These are phyloP conservation scores for Eristalis intricaria DNA, from an alignment of 2,888 invertebrate species.

Conservation along the genomic window DNA sequence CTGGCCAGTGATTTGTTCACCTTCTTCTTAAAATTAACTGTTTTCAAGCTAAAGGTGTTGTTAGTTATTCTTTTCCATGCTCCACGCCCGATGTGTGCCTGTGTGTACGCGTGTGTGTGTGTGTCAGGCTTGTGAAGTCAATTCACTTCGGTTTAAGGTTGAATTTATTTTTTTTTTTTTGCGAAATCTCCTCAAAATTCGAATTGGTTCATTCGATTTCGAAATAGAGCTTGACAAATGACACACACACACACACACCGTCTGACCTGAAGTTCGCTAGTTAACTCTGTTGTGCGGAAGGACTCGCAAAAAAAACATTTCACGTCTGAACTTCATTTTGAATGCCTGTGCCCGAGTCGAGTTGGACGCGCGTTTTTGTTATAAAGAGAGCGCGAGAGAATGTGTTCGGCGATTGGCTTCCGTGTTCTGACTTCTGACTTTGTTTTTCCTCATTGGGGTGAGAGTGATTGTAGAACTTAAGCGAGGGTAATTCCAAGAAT, in stretches of 20 bases:
- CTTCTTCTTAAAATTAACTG: slow-evolving; percentile 55
- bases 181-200: slow-evolving; percentile 13
- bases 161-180: slow-evolving; percentile 5
- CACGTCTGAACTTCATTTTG: neutral
- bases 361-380: neutral
- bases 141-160: slow-evolving; percentile 41
- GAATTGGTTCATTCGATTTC: slow-evolving; percentile 10
- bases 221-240: neutral
- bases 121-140: slow-evolving; percentile 5
- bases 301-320: neutral
- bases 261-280: slow-evolving; percentile 21
- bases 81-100: neutral
- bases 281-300: slow-evolving; percentile 39
- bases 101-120: too few relatives aligned
- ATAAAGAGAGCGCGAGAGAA: neutral
- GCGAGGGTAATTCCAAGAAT: slow-evolving; percentile 53
- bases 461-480: neutral
- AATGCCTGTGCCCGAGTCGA: neutral
- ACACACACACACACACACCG: neutral
- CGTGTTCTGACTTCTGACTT: neutral
- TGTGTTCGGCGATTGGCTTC: neutral
- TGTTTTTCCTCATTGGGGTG: neutral
- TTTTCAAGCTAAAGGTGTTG: slow-evolving; percentile 35
- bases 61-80: slow-evolving; percentile 40
- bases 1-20: neutral